Base-by-base conservation (phyloP, 2,113 vertebrate genomes). In the Rana temporaria region DNA sequence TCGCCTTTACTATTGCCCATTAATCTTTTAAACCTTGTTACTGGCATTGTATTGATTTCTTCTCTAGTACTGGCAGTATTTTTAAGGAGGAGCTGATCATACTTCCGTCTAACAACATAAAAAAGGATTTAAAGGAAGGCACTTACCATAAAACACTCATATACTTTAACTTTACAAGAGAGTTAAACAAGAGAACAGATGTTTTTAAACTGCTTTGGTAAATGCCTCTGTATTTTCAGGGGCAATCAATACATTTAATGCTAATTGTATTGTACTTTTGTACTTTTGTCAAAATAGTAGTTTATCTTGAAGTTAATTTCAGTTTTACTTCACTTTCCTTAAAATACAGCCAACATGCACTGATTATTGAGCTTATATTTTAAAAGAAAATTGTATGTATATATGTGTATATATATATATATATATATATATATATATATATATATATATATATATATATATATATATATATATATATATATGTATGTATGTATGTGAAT, bases 71-170 rank as follows among this genome's bases (percentile, higher is more conserved):
- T 53, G 57, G 22, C 63, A 83, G 59, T 87, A 89, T 89, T 88
- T 91, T 82, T 84, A 87, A 88, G 42, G 72, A 19, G 85, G 79
- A 88, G 38, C 64, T 26, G 76, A 81, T 85, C 80, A 85, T 84
- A 84, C 48, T 90, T 87, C 85, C 85, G 78, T 86, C 90, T 85
- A 80, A 56, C 81, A 87, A 85, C 18, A 19, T 89, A 63, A 85
- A 90, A 88, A 84, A 67, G 86, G 65, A 90, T 85, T 88, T 89
- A 88, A 86, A 69, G 42, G 74, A 84, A 85, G 18, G 82, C 6
- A 78, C 26, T 89, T 89, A 88, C 72, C 88, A 89, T 79, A 88
- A 68, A 91, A 91, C 92, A 87, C 73, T 84, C 87, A 86, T 86
- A 88, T 91, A 90, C 74, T 84, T 86, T 60, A 24, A 87, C 82